Percentiles rank a stretch among this genome's conserved stretches.
phyloP scores from a whole-genome alignment of 2,113 vertebrate species.

The Elanoides forficatus region DNA sequence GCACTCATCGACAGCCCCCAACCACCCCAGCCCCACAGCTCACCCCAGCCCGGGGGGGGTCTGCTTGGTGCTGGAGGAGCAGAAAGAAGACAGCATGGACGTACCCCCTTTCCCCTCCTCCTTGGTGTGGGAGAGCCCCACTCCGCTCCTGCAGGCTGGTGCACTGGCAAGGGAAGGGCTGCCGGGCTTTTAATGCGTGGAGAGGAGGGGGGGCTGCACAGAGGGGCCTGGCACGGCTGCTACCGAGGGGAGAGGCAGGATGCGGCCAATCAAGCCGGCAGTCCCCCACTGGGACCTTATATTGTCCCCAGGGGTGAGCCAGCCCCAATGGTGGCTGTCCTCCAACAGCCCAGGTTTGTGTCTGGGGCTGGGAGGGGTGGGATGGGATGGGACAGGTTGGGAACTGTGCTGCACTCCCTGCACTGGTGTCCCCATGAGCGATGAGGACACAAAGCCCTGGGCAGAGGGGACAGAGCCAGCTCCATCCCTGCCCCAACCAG shows the following conservation, averaged over 20 bases:
- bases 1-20: accelerated
- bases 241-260: not conserved
- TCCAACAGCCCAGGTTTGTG: not conserved
- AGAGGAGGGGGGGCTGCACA: not conserved
- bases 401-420: accelerated
- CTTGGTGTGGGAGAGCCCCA: not conserved
- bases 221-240: not conserved
- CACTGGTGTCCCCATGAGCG: not conserved
- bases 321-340: not conserved
- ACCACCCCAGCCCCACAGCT: not conserved
- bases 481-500: not conserved
- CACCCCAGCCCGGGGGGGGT: not conserved
- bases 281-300: not conserved
- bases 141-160: not conserved
- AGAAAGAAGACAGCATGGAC: not conserved
- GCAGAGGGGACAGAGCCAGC: not conserved
- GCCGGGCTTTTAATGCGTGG: not conserved
- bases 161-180: not conserved
- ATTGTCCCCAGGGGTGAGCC: not conserved
- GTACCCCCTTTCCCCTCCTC: not conserved
- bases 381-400: not conserved
- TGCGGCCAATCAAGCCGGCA: not conserved
- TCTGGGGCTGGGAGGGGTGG: no score
- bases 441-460: not conserved
- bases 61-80: not conserved